A percentile compares a stretch with the other conserved stretches of the same genome.
phyloP scores from a whole-genome alignment of 2,113 vertebrate species.

The Sinocyclocheilus grahami region DNA sequence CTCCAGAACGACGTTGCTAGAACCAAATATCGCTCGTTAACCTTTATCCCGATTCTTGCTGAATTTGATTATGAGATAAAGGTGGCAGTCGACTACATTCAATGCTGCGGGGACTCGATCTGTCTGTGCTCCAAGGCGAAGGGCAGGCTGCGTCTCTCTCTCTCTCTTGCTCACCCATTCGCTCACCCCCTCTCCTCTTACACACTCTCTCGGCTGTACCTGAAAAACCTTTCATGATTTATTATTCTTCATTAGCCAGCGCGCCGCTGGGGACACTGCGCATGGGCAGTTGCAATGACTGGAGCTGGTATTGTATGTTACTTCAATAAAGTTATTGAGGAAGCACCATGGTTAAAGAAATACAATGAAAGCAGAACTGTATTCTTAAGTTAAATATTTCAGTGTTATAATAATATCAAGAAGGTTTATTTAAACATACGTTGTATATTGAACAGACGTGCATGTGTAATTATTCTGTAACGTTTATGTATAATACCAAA shows the following conservation, averaged over 20 bases:
- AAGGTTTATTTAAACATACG: neutral
- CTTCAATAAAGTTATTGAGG: constrained; percentile 49
- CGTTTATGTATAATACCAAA: neutral
- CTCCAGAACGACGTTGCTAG: constrained; percentile 46
- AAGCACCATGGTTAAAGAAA: constrained; percentile 6
- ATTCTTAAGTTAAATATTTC: neutral
- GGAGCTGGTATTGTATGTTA: constrained; percentile 62
- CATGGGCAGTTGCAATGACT: constrained; percentile 76
- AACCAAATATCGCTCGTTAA: constrained; percentile 59
- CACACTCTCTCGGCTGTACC: constrained; percentile 68
- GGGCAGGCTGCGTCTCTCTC: constrained; percentile 67
- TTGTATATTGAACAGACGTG: neutral
- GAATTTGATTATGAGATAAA: constrained; percentile 67
- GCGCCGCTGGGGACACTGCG: constrained; percentile 75
- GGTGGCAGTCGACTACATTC: constrained; percentile 71
- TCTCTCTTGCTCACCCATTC: constrained; percentile 59
- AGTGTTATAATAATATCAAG: neutral
- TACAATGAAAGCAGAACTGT: neutral
- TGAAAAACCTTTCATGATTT: constrained; percentile 80
- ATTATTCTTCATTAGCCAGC: constrained; percentile 83
- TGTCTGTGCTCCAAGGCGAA: constrained; percentile 73
- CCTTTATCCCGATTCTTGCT: constrained; percentile 61
- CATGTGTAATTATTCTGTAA: neutral
- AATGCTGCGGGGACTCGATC: constrained; percentile 80
- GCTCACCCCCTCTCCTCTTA: constrained; percentile 64